Conservation (phyloP, 2,888 invertebrate genomes). For the Noctuana brunneofusca region DNA sequence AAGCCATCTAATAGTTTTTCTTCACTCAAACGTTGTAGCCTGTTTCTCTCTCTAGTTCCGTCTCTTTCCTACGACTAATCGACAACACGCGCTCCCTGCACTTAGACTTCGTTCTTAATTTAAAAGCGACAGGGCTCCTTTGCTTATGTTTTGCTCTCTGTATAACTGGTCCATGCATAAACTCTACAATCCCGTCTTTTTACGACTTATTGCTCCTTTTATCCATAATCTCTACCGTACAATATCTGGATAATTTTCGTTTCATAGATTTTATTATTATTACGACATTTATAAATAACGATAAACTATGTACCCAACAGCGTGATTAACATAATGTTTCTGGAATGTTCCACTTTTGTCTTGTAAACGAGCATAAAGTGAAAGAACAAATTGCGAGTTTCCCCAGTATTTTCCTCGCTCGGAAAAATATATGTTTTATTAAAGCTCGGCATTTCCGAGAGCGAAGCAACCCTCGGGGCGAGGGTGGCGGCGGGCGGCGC, state of each 20-base stretch:
- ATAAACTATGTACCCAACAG: constrained; percentile 73
- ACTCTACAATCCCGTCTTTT: constrained; percentile 38
- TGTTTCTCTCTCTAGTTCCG: too few species aligned
- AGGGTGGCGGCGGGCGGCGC: constrained; percentile 56
- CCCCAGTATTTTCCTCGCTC: constrained; percentile 83
- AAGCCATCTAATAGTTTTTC: too few species aligned
- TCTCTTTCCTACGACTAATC: too few species aligned
- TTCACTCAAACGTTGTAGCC: too few species aligned
- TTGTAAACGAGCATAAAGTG: constrained; percentile 84
- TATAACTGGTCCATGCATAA: too few species aligned
- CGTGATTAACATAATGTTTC: constrained; percentile 81
- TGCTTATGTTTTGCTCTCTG: too few species aligned
- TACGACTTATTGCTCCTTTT: constrained; percentile 53
- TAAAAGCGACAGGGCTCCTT: too few species aligned
- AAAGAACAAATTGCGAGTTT: constrained; percentile 84
- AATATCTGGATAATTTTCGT: constrained; percentile 28
- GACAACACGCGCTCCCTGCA: too few species aligned
- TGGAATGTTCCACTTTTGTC: constrained; percentile 82
- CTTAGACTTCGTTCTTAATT: too few species aligned
- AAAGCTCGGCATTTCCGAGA: constrained; percentile 83
- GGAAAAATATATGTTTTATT: constrained; percentile 84
- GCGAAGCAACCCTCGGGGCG: constrained; percentile 74
- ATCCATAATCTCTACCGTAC: constrained; percentile 6
- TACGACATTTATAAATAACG: constrained; percentile 48
- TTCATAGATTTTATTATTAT: constrained; percentile 32